phyloP scores from a whole-genome alignment of 2,113 vertebrate genomes.

The Seriola quinqueradiata region DNA sequence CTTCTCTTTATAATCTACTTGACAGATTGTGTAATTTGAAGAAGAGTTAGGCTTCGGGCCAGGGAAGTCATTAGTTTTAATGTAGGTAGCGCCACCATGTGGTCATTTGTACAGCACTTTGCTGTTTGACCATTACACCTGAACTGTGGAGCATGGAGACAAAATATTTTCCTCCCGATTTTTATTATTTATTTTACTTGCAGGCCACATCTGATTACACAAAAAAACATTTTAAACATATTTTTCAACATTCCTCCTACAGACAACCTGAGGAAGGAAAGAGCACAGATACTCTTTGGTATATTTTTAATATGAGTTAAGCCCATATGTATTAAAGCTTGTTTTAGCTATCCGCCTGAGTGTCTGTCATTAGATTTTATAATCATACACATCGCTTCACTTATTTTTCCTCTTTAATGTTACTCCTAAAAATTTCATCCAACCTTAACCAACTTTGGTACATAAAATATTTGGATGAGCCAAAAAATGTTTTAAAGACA shows the following conservation, averaged over 20 bases:
- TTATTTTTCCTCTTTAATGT: not conserved
- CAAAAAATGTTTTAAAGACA: not conserved
- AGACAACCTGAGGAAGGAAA: not conserved
- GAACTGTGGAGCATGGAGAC: not conserved
- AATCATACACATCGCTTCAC: not conserved
- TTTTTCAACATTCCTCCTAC: not conserved
- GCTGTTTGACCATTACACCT: slow-evolving; percentile 12
- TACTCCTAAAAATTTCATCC: not conserved
- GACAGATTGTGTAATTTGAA: slow-evolving; percentile 28
- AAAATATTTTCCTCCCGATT: slow-evolving; percentile 4
- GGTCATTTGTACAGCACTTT: not conserved
- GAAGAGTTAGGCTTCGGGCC: not conserved
- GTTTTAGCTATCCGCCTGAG: not conserved
- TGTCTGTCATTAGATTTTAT: not conserved
- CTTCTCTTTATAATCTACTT: slow-evolving; percentile 23
- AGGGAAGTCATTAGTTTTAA: slow-evolving; percentile 13
- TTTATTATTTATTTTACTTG: not conserved
- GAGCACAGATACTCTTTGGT: not conserved
- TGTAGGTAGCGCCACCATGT: not conserved
- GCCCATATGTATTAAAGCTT: not conserved
- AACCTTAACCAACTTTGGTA: not conserved
- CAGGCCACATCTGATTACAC: slow-evolving; percentile 22
- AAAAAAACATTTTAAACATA: not conserved
- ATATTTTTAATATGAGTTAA: not conserved
- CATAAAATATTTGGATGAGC: slow-evolving; percentile 1